These are phyloP conservation scores for Andrena bucephala DNA, from an alignment of 2,888 invertebrate genomes.

Conservation along the genomic window DNA sequence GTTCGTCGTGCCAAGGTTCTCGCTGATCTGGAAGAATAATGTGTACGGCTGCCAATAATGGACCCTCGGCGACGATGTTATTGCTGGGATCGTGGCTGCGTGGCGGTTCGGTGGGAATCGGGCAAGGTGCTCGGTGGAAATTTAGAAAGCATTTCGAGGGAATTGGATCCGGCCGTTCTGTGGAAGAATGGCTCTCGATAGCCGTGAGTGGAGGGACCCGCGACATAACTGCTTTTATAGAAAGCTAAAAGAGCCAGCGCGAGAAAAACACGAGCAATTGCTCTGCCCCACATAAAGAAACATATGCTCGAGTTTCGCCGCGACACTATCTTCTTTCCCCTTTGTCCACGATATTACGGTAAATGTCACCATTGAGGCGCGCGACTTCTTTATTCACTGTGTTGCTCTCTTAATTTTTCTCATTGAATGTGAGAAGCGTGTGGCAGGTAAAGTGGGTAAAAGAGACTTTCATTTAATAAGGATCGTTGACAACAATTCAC, in stretches of 20 bases:
- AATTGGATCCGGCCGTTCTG: background rate
- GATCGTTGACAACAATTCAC: background rate
- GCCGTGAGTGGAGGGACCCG: background rate
- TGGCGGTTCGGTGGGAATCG: background rate
- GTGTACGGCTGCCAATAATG: background rate
- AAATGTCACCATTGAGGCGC: too few relatives aligned
- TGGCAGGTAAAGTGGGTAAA: too few relatives aligned
- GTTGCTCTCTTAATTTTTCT: too few relatives aligned
- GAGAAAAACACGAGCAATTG: background rate
- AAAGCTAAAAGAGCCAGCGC: background rate
- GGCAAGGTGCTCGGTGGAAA: conserved; percentile 2
- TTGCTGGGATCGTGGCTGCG: conserved; percentile 1
- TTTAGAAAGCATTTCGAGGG: background rate
- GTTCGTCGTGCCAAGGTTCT: conserved; percentile 87
- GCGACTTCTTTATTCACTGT: too few relatives aligned
- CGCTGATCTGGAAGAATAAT: conserved; percentile 80
- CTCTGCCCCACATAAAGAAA: too few relatives aligned
- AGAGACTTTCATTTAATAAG: too few relatives aligned
- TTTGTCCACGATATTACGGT: too few relatives aligned
- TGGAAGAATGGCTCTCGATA: conserved; percentile 2
- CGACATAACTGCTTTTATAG: background rate
- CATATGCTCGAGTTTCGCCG: too few relatives aligned
- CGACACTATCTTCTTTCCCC: too few relatives aligned
- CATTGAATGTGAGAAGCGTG: too few relatives aligned
- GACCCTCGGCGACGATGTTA: background rate